Conservation (phyloP, 2,888 invertebrate genomes). For the Erebia epiphron region DNA sequence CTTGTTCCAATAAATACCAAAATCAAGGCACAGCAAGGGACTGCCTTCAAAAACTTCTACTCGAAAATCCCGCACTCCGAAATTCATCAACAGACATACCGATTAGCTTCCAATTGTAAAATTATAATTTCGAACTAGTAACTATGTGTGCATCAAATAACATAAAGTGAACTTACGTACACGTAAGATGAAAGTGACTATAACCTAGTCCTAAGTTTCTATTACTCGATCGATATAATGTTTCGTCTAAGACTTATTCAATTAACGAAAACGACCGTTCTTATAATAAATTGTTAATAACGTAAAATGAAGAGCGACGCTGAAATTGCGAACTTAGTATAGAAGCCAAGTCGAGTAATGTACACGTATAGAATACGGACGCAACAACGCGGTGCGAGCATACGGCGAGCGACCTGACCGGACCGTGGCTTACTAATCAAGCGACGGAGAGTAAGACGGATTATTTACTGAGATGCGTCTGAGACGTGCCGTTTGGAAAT, state of each 20-base stretch:
- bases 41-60: constrained; percentile 56
- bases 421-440: constrained; percentile 61
- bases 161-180: constrained; percentile 74
- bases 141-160: constrained; percentile 78
- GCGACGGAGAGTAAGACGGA: constrained; percentile 81
- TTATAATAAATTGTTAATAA: constrained; percentile 72
- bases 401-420: constrained; percentile 51
- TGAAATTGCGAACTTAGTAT: constrained; percentile 71
- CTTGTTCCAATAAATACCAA: constrained; percentile 34
- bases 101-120: constrained; percentile 75
- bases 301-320: constrained; percentile 58
- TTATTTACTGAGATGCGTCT: constrained; percentile 76
- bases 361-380: constrained; percentile 70
- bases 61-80: constrained; percentile 67
- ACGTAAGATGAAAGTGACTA: constrained; percentile 71
- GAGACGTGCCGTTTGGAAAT: constrained; percentile 79
- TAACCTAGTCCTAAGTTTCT: constrained; percentile 76
- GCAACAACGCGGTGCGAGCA: constrained; percentile 66
- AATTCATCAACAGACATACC: constrained; percentile 71
- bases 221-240: constrained; percentile 67
- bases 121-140: constrained; percentile 69
- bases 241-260: constrained; percentile 65
- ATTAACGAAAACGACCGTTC: constrained; percentile 60
- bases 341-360: constrained; percentile 78
- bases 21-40: constrained; percentile 50